Base-by-base conservation (phyloP, 2,797 vertebrate genomes). In the Podargus strigoides region DNA sequence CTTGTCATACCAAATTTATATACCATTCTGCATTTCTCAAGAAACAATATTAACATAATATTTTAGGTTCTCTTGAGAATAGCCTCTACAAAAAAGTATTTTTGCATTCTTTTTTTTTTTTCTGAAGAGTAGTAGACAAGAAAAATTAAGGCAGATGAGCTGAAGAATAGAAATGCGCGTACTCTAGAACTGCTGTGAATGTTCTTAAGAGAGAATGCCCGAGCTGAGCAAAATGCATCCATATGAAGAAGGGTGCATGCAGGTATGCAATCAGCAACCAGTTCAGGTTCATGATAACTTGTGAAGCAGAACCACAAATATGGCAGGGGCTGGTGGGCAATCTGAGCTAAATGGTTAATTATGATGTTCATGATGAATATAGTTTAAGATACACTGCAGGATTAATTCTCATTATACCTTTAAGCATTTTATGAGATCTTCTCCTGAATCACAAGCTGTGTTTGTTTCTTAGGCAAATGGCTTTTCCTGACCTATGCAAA, bases 151-250 rank as follows among this genome's bases (percentile, higher is more conserved):
- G 13, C 1, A 55, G 11, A 32, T 68, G 55, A 79, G 5, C 14
- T 30, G 17, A 66, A 77, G 37, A 49, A 39, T 36, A 86, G 62
- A 41, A 80, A 60, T 15, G 6, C 3, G 3, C 1, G 0, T 22
- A n/a, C 9, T 42, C 19, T 39, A 64, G 49, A 46, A 86, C 13
- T 46, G 12, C n/a, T 76, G 13, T 47, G n/a, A 34, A 59, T 60
- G 3, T 36, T 66, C 21, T 49, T 12, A 36, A 3, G 8, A 9
- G 8, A 67, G 4, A 56, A 39, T 0, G 1, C 4, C 9, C 37
- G 27, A 70, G 27, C 34, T 39, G 9, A 69, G 4, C 5, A 77
- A 80, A 90, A 39, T 30, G 14, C 14, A 81, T 47, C 27, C n/a
- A 46, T 30, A 22, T 8, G 8, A 39, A 70, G 14, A 74, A 89